Conservation (phyloP, 2,113 vertebrate species). For the Oncorhynchus gorbuscha region DNA sequence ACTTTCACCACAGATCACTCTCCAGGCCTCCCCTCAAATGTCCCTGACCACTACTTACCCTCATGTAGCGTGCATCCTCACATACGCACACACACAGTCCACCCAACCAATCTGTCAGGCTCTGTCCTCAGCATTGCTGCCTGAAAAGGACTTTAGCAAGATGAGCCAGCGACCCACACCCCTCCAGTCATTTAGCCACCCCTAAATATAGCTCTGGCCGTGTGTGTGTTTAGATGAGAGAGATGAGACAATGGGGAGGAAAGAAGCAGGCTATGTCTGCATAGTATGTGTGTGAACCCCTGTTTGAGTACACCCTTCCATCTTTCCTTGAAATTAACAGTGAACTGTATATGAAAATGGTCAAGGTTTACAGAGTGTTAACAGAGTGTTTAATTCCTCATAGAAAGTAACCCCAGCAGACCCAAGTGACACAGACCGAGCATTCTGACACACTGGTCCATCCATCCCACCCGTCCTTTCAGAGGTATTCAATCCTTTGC, state of each 20-base stretch:
- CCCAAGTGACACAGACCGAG: neutral
- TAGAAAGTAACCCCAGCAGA: too few species aligned
- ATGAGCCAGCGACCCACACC: too few species aligned
- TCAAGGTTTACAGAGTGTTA: too few species aligned
- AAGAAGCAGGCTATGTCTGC: neutral
- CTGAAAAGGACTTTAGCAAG: neutral
- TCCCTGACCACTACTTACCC: neutral
- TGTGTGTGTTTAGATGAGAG: neutral
- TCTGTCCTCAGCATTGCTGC: neutral
- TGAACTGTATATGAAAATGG: too few species aligned
- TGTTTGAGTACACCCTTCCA: neutral
- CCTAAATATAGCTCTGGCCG: neutral
- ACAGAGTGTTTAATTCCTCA: too few species aligned
- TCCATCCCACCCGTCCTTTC: neutral
- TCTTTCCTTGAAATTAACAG: too few species aligned
- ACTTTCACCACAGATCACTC: neutral
- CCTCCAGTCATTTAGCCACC: neutral
- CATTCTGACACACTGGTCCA: neutral
- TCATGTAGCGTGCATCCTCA: neutral
- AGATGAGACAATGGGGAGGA: too few species aligned
- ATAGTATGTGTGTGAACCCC: neutral
- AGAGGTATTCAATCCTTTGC: neutral
- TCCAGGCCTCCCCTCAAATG: neutral
- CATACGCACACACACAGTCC: slow-evolving; percentile 1
- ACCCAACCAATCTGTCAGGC: neutral